Evolutionary conservation across 1,140 invertebrate genomes (phyloP).

Genomic region (Trichomalopsis sarcophagae): DNA sequence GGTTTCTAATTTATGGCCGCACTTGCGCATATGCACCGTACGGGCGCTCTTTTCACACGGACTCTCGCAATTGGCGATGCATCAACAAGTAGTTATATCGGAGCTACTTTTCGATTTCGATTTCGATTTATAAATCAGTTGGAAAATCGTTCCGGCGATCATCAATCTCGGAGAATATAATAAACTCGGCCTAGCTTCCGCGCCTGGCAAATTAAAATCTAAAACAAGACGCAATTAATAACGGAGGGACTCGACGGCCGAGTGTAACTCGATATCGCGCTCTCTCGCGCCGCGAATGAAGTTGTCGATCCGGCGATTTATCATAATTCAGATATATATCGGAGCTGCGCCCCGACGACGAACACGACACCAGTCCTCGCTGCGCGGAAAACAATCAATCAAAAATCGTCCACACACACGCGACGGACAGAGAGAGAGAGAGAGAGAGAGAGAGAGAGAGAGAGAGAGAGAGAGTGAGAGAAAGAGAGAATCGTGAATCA

Average conservation of each 20-base stretch:
- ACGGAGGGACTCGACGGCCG: background rate
- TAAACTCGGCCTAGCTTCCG: background rate
- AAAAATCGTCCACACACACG: constrained; percentile 16
- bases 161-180: background rate
- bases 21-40: constrained; percentile 17
- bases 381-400: constrained; percentile 37
- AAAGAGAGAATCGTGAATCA: constrained; percentile 7
- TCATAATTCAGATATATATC: constrained; percentile 20
- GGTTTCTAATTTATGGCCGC: constrained; percentile 48
- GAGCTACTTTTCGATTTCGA: background rate
- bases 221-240: background rate
- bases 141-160: background rate
- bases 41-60: constrained; percentile 37
- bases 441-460: background rate
- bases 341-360: background rate
- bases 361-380: background rate
- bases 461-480: background rate
- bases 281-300: background rate
- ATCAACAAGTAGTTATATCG: constrained; percentile 31
- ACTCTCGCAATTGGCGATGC: constrained; percentile 5
- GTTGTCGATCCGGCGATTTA: constrained; percentile 40
- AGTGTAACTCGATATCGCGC: background rate
- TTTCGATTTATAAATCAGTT: background rate
- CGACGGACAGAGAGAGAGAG: background rate
- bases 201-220: background rate